phyloP scores from a whole-genome alignment of 2,797 vertebrate genomes.

The Miopithecus talapoin region DNA sequence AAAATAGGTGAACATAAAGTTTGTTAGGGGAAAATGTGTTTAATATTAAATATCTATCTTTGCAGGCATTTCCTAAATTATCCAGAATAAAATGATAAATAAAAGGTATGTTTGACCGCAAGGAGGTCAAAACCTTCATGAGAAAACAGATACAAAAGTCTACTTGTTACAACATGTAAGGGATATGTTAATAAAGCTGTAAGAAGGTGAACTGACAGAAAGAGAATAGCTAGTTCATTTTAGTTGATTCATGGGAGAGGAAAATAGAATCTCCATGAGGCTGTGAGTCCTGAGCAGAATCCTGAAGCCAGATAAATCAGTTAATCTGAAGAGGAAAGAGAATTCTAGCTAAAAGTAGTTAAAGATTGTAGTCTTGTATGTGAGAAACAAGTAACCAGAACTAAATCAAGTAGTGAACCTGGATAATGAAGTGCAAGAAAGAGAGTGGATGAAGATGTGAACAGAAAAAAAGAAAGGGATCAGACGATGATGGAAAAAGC shows the following conservation, averaged over 20 bases:
- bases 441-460: not conserved
- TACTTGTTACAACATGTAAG: not conserved
- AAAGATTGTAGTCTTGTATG: not conserved
- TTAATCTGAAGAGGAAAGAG: not conserved
- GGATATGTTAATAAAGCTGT: not conserved
- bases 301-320: not conserved
- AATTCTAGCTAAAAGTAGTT: not conserved
- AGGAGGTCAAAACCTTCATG: not conserved
- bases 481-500: not conserved
- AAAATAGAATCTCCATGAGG: not conserved
- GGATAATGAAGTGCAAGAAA: not conserved
- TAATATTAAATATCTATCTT: not conserved
- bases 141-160: not conserved
- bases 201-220: not conserved
- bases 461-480: not conserved
- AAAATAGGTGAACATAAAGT: not conserved
- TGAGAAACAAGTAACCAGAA: not conserved
- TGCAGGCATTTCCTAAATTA: not conserved
- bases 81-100: not conserved
- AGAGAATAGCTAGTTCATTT: not conserved
- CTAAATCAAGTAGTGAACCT: not conserved
- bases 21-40: not conserved
- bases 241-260: not conserved
- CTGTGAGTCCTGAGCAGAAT: not conserved
- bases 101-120: not conserved